phyloP scores from a whole-genome alignment of 2,888 invertebrate genomes.

The Nineta flava region DNA sequence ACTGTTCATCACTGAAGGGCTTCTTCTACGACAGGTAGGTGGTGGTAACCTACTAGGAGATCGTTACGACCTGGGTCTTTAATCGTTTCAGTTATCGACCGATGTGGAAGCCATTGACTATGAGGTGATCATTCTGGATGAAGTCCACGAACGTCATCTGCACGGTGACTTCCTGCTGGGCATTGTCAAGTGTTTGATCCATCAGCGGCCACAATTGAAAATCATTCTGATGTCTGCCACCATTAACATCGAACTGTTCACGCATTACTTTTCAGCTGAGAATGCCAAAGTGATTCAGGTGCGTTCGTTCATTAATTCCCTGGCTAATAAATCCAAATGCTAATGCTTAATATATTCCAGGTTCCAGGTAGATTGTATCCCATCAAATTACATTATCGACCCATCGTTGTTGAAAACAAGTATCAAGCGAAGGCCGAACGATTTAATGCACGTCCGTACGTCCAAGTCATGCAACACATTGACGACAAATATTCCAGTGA shows the following conservation, averaged over 20 bases:
- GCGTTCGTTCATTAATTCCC: slow-evolving; percentile 6
- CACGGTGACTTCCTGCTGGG: slow-evolving; percentile 91
- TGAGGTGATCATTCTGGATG: slow-evolving; percentile 89
- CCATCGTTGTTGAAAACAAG: slow-evolving; percentile 42
- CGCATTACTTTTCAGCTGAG: slow-evolving; percentile 69
- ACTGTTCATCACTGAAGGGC: slow-evolving; percentile 91
- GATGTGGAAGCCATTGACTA: slow-evolving; percentile 69
- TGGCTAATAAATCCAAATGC: neutral
- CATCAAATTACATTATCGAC: slow-evolving; percentile 77
- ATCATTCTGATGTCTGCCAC: slow-evolving; percentile 97
- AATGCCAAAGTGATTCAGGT: slow-evolving; percentile 70
- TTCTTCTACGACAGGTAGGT: slow-evolving; percentile 66
- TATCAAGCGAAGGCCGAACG: slow-evolving; percentile 46
- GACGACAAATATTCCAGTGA: slow-evolving; percentile 72
- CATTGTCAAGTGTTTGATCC: slow-evolving; percentile 79
- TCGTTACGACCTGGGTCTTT: slow-evolving; percentile 70
- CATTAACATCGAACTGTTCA: slow-evolving; percentile 90
- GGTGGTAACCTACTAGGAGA: slow-evolving; percentile 11
- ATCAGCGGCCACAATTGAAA: slow-evolving; percentile 66
- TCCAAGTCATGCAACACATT: slow-evolving; percentile 82
- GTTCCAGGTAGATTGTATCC: slow-evolving; percentile 92
- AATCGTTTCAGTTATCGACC: slow-evolving; percentile 60
- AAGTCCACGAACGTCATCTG: slow-evolving; percentile 92
- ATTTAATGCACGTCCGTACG: slow-evolving; percentile 85
- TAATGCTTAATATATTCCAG: slow-evolving; percentile 25